A percentile compares a stretch with the other conserved stretches of the same genome.
Conservation (phyloP, 23 tunicate genomes). For the Trididemnum nubilum region DNA sequence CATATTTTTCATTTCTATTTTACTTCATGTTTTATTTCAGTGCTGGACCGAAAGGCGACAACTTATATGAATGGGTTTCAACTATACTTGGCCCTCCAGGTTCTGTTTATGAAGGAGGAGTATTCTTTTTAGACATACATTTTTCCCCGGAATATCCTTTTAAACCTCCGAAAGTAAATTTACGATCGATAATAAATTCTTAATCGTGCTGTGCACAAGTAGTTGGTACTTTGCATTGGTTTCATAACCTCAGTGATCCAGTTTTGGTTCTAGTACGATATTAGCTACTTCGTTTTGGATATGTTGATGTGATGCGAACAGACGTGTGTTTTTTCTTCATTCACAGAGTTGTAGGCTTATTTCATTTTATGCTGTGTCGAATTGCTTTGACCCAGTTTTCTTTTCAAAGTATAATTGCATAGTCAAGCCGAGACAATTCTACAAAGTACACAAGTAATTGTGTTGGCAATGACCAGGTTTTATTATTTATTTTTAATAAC, state of each 20-base stretch:
- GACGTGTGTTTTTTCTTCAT: neutral
- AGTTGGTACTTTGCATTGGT: neutral
- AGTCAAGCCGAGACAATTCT: too few relatives aligned
- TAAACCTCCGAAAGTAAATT: slow-evolving; percentile 88
- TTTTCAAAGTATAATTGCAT: too few relatives aligned
- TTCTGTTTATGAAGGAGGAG: slow-evolving; percentile 94
- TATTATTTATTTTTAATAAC: too few relatives aligned
- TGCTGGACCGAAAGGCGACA: slow-evolving; percentile 98
- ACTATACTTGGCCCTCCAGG: slow-evolving; percentile 94
- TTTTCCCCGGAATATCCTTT: slow-evolving; percentile 91
- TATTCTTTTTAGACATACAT: slow-evolving; percentile 85
- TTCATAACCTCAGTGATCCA: neutral
- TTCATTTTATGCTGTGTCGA: too few relatives aligned
- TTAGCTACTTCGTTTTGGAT: neutral
- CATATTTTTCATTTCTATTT: too few relatives aligned
- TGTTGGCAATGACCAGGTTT: too few relatives aligned
- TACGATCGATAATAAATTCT: too few relatives aligned
- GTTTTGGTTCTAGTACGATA: neutral
- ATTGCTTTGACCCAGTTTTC: too few relatives aligned
- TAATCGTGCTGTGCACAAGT: neutral
- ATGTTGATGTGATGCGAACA: neutral
- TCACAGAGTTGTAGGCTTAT: neutral
- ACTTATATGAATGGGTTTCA: slow-evolving; percentile 94
- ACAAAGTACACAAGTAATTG: too few relatives aligned
- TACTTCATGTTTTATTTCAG: too few relatives aligned